phyloP scores from a whole-genome alignment of 2,113 vertebrate genomes.

The Agelaius tricolor region DNA sequence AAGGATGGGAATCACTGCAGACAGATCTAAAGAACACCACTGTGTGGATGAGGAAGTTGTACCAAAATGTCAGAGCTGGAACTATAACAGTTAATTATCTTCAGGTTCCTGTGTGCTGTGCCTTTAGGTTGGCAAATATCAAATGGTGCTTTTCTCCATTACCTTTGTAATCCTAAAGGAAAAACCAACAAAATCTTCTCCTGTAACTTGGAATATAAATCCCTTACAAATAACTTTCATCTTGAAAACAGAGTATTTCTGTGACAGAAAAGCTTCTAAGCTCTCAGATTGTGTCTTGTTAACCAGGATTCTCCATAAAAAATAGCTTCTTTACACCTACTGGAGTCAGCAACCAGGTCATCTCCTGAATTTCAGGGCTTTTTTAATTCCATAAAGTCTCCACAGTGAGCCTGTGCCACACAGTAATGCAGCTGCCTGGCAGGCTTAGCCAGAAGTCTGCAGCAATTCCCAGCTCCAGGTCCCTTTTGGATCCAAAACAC shows the following conservation, averaged over 20 bases:
- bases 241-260: not conserved
- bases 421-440: not conserved
- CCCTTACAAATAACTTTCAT: not conserved
- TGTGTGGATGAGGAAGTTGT: not conserved
- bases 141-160: not conserved
- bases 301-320: not conserved
- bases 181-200: not conserved
- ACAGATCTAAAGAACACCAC: not conserved
- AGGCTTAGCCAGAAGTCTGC: not conserved
- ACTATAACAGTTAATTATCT: not conserved
- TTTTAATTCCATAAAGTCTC: not conserved
- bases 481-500: not conserved
- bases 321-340: not conserved
- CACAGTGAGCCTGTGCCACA: not conserved
- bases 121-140: not conserved
- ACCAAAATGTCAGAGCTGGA: not conserved
- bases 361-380: accelerated
- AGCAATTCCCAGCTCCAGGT: not conserved
- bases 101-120: not conserved
- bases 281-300: not conserved
- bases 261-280: not conserved
- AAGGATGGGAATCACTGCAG: not conserved
- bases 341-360: not conserved
- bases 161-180: not conserved
- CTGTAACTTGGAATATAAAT: not conserved